These are phyloP conservation scores for Chironomus tentans DNA, from an alignment of 2,888 invertebrate species.

Conservation along the genomic window DNA sequence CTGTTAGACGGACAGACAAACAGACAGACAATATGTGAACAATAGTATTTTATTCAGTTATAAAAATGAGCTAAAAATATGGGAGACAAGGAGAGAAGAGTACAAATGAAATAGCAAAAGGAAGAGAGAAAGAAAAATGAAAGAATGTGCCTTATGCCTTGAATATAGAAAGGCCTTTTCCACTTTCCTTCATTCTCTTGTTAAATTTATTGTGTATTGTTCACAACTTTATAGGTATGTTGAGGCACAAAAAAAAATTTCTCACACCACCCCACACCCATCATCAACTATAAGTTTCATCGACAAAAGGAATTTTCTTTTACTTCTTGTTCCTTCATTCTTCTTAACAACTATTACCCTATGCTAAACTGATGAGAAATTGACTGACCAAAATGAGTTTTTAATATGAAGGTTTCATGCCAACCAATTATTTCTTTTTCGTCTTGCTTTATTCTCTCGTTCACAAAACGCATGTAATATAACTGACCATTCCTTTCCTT, in stretches of 20 bases:
- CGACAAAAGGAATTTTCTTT: not conserved
- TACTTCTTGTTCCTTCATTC: not conserved
- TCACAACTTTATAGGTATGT: not conserved
- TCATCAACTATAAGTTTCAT: not conserved
- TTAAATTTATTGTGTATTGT: not conserved
- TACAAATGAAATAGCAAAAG: too few species aligned
- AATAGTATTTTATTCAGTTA: too few species aligned
- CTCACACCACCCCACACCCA: not conserved
- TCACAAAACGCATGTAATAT: not conserved
- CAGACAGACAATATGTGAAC: too few species aligned
- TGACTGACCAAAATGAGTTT: slow-evolving; percentile 17
- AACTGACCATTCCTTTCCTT: not conserved
- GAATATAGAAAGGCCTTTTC: not conserved
- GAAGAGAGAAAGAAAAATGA: not conserved
- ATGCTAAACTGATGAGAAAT: not conserved
- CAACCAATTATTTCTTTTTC: slow-evolving; percentile 9
- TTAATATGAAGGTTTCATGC: slow-evolving; percentile 22
- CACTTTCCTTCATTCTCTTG: not conserved
- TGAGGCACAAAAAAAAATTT: not conserved
- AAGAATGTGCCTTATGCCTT: slow-evolving; percentile 8
- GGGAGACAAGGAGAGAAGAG: too few species aligned
- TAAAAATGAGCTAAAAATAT: too few species aligned
- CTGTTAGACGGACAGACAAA: too few species aligned
- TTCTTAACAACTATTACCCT: not conserved
- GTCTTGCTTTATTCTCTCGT: not conserved